Evolutionary conservation across 2,888 invertebrate genomes (phyloP).

Genomic region (Spatulosminthurus flaviceps): DNA sequence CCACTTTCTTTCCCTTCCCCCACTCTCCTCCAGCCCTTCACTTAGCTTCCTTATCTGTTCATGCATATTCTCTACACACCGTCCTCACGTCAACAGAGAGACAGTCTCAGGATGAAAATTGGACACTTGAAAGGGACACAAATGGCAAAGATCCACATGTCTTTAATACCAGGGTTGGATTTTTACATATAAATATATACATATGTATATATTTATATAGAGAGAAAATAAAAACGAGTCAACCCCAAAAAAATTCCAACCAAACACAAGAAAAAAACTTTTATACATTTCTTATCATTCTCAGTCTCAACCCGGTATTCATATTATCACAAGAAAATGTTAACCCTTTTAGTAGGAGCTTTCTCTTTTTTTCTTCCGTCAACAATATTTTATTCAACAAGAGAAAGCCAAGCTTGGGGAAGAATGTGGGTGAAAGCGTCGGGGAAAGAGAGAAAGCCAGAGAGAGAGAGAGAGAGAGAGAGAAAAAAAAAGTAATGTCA

Average conservation of each 20-base stretch:
- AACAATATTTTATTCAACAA: too few relatives aligned
- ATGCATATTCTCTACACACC: slow-evolving; percentile 49
- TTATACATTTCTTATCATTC: neutral
- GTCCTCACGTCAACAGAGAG: slow-evolving; percentile 11
- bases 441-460: neutral
- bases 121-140: slow-evolving; percentile 37
- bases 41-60: slow-evolving; percentile 48
- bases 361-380: neutral
- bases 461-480: too few relatives aligned
- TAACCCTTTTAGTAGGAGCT: neutral
- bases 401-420: too few relatives aligned
- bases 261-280: too few relatives aligned
- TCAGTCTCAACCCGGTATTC: neutral
- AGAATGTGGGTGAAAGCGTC: neutral
- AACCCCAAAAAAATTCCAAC: too few relatives aligned
- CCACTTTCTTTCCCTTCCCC: slow-evolving; percentile 33
- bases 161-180: slow-evolving; percentile 24
- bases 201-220: too few relatives aligned
- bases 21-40: slow-evolving; percentile 37
- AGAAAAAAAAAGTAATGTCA: neutral
- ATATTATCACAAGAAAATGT: neutral
- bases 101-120: slow-evolving; percentile 39
- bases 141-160: slow-evolving; percentile 21
- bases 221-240: too few relatives aligned
- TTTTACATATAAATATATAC: slow-evolving; percentile 11